Evolutionary conservation across 2,797 vertebrate genomes (phyloP).

Genomic region (Brachyrhaphis roseni): DNA sequence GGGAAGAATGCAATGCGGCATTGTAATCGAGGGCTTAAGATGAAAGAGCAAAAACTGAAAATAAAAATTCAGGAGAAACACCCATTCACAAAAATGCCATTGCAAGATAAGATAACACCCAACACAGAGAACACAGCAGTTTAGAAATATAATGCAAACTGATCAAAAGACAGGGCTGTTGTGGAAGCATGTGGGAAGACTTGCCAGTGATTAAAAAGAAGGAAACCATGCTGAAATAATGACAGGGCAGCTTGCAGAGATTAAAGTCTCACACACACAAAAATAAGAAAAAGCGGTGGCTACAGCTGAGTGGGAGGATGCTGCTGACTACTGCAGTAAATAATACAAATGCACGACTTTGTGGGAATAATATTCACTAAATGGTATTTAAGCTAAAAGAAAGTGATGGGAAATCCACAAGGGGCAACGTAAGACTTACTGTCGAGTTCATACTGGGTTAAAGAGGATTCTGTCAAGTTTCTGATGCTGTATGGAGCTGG

Average conservation of each 20-base stretch:
- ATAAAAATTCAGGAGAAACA: conserved; percentile 35
- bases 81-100: conserved; percentile 30
- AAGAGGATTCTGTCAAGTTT: conserved; percentile 93
- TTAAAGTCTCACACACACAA: conserved; percentile 51
- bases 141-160: conserved; percentile 38
- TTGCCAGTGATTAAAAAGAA: conserved; percentile 63
- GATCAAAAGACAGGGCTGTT: conserved; percentile 57
- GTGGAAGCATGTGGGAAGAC: conserved; percentile 52
- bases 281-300: conserved; percentile 37
- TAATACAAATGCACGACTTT: conserved; percentile 40
- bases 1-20: conserved; percentile 34
- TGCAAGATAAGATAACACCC: conserved; percentile 53
- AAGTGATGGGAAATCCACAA: conserved; percentile 16
- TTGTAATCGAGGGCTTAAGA: conserved; percentile 51
- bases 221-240: conserved; percentile 49
- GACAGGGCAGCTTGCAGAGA: conserved; percentile 55
- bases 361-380: conserved; percentile 27
- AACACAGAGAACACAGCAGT: conserved; percentile 28
- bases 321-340: conserved; percentile 29
- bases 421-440: conserved; percentile 85
- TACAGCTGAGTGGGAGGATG: conserved; percentile 50
- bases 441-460: conserved; percentile 96
- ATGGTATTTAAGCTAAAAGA: conserved; percentile 47
- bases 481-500: conserved; percentile 90
- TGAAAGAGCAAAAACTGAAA: conserved; percentile 49